These are phyloP conservation scores for Thalpophila matura DNA, from an alignment of 2,888 invertebrate genomes.

Conservation along the genomic window DNA sequence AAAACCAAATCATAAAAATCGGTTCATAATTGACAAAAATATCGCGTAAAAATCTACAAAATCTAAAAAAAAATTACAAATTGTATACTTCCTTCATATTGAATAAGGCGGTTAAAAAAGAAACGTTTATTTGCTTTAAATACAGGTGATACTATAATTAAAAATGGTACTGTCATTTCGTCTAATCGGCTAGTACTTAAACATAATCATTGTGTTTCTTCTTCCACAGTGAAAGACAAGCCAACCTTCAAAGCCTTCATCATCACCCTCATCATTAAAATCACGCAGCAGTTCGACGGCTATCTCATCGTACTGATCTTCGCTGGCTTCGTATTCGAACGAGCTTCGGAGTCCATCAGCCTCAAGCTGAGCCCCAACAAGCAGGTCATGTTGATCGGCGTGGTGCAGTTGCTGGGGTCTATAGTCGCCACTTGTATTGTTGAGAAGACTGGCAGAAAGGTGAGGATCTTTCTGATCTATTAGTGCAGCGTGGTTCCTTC, in stretches of 20 bases:
- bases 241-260: slow-evolving; percentile 85
- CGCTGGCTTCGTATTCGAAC: slow-evolving; percentile 83
- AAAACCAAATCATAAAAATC: too few species aligned
- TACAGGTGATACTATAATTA: too few species aligned
- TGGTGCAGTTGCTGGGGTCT: slow-evolving; percentile 83
- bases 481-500: too few species aligned
- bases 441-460: slow-evolving; percentile 87
- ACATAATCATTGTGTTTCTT: background rate
- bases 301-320: slow-evolving; percentile 87
- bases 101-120: too few species aligned
- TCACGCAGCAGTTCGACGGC: slow-evolving; percentile 86
- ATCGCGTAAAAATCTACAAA: too few species aligned
- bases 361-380: slow-evolving; percentile 83
- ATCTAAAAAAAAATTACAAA: too few species aligned
- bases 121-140: too few species aligned
- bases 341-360: slow-evolving; percentile 79
- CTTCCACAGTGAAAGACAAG: slow-evolving; percentile 79
- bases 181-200: too few species aligned
- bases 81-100: too few species aligned
- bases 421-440: slow-evolving; percentile 83
- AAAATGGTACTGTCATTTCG: too few species aligned
- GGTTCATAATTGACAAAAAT: too few species aligned
- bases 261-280: slow-evolving; percentile 84
- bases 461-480: slow-evolving; percentile 47
- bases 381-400: slow-evolving; percentile 85